A percentile compares a stretch with the other conserved stretches of the same genome.
These are phyloP conservation scores for Tauraco hartlaubi DNA, from an alignment of 2,797 vertebrate species.

Conservation along the genomic window DNA sequence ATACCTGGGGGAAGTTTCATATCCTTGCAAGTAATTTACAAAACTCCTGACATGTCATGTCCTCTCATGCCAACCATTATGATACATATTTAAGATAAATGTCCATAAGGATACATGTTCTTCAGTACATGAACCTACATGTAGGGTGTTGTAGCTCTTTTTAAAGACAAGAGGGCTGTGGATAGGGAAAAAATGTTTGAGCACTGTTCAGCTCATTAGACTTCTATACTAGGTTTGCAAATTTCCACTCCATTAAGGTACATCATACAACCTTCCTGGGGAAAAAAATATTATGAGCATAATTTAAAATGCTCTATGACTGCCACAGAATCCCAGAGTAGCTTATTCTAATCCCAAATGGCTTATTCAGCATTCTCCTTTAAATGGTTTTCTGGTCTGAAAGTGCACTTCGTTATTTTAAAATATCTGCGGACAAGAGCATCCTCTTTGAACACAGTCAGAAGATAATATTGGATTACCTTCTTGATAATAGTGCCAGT, in stretches of 20 bases:
- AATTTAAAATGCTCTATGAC: background rate
- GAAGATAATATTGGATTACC: slow-evolving; percentile 4
- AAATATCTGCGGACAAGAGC: background rate
- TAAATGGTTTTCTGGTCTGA: background rate
- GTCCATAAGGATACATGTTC: background rate
- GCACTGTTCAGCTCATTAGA: background rate
- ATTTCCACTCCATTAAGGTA: background rate
- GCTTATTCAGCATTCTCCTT: background rate
- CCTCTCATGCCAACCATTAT: background rate
- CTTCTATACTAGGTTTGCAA: background rate
- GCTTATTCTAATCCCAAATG: background rate
- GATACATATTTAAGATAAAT: background rate
- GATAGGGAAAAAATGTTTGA: background rate
- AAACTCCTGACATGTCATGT: background rate
- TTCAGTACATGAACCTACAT: background rate
- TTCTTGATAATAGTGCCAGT: background rate
- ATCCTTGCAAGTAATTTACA: background rate
- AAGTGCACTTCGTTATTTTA: slow-evolving; percentile 5
- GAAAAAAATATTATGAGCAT: background rate
- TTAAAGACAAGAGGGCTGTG: background rate
- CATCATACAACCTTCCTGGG: background rate
- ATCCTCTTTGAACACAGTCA: background rate
- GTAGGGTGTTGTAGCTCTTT: background rate
- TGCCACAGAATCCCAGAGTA: background rate
- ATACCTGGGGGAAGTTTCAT: background rate